Base-by-base conservation (phyloP, 1,140 invertebrate species). In the Drosophila ambigua region DNA sequence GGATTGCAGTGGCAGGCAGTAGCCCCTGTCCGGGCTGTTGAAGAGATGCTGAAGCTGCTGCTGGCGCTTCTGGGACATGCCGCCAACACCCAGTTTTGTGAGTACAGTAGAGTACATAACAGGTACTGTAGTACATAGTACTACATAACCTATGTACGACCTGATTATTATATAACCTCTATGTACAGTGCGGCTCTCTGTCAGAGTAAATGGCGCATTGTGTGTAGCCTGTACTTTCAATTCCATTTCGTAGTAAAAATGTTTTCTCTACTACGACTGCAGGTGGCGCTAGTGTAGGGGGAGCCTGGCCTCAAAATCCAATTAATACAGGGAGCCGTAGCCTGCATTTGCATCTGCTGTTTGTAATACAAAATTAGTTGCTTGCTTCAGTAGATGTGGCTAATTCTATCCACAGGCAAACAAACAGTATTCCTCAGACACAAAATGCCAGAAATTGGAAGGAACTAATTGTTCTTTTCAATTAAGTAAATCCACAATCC, bases 171-270 rank as follows among this genome's bases (percentile, higher is more conserved):
- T 55, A 51, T 62, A 68, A 54, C 11, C 5, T 7, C 11, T 5
- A 20, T 48, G 49, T 54, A 43, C 76, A 31, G 7, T 9, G 8
- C 31, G 31, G 8, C 2, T 8, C 31, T 31, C 31, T 9, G 31
- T 31, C 8, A 31, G 31, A 77, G 35, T 39, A 39, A 62, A 52
- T 44, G 53, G 63, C 55, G 57, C 60, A 73, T 53, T 62, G 58
- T 53, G 43, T 74, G 72, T 61, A 76, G 63, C 44, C 72, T 72
- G 80, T 83, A 77, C 79, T 76, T 76, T 61, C 54, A 83, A 64
- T 63, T 55, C 74, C 67, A 76, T 41, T 59, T 54, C 76, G 62
- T 83, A 83, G 79, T 83, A 83, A 79, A 72, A 72, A 46, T 35
- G 24, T 31, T 44, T 43, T 16, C 52, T 28, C 52, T 46, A 71